A percentile compares a stretch with the other conserved stretches of the same genome.
Conservation (phyloP, 2,113 vertebrate genomes). For the Vombatus ursinus region DNA sequence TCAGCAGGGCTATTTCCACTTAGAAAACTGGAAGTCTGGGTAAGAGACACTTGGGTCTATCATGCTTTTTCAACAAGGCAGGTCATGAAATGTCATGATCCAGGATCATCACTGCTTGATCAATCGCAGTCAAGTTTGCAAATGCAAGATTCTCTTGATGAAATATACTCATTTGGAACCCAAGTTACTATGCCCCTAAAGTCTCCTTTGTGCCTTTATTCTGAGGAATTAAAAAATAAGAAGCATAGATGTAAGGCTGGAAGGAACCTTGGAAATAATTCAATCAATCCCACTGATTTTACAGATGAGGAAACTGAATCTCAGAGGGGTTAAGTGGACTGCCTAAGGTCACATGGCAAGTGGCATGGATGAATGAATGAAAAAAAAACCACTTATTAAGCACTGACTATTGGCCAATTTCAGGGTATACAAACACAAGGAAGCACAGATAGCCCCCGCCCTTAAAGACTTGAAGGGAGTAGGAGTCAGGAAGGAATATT, state of each 20-base stretch:
- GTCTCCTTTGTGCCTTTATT: not conserved
- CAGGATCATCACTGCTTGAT: not conserved
- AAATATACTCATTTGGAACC: not conserved
- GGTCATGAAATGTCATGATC: slow-evolving; percentile 55
- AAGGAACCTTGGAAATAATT: not conserved
- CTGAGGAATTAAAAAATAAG: not conserved
- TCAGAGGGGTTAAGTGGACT: not conserved
- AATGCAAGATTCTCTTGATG: not conserved
- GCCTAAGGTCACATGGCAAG: not conserved
- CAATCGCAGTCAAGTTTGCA: slow-evolving; percentile 54
- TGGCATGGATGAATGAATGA: not conserved
- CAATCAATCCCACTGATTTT: not conserved
- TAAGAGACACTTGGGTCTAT: slow-evolving; percentile 41
- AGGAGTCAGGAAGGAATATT: not conserved
- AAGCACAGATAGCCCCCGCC: not conserved
- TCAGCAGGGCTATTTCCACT: not conserved
- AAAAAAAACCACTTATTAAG: not conserved
- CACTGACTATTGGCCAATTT: not conserved
- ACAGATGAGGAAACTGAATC: not conserved
- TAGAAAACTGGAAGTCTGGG: not conserved
- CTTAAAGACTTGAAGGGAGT: not conserved
- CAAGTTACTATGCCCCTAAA: not conserved
- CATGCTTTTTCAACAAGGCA: slow-evolving; percentile 31
- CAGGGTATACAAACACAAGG: not conserved
- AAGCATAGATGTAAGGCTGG: not conserved